Conservation (phyloP, 2,797 vertebrate genomes). For the Luscinia megarhynchos region DNA sequence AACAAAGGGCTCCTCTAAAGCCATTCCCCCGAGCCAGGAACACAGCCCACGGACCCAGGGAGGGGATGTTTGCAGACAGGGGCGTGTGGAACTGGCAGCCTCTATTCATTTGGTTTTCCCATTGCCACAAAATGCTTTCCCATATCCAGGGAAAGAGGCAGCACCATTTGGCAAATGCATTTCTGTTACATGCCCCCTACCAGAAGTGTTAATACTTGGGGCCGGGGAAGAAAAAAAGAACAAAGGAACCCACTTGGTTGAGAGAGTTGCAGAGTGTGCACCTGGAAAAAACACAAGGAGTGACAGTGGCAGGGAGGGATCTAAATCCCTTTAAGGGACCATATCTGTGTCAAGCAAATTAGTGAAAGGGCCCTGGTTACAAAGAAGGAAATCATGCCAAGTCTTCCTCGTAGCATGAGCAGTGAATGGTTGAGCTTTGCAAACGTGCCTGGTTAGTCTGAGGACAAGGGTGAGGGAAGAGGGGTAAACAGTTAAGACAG, state of each 20-base stretch:
- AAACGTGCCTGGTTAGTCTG: neutral
- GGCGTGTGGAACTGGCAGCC: neutral
- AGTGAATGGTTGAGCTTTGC: neutral
- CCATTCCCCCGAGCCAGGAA: constrained; percentile 3
- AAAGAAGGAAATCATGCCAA: neutral
- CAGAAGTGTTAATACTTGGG: neutral
- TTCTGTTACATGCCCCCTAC: neutral
- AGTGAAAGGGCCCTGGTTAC: neutral
- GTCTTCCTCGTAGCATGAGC: neutral
- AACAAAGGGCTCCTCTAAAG: constrained; percentile 56
- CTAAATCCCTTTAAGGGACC: neutral
- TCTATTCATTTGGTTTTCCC: constrained; percentile 45
- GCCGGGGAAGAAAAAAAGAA: neutral
- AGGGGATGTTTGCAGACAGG: neutral
- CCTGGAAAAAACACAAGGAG: neutral
- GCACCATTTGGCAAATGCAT: neutral
- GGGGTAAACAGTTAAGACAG: neutral
- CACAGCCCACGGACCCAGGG: neutral
- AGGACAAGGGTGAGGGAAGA: neutral
- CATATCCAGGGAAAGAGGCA: constrained; percentile 1
- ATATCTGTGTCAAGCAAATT: neutral
- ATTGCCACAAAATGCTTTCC: constrained; percentile 39
- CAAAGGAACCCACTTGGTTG: neutral
- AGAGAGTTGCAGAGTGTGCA: neutral
- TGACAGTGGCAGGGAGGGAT: neutral